Base-by-base conservation (phyloP, 1,140 invertebrate species). In the Vanessa tameamea region DNA sequence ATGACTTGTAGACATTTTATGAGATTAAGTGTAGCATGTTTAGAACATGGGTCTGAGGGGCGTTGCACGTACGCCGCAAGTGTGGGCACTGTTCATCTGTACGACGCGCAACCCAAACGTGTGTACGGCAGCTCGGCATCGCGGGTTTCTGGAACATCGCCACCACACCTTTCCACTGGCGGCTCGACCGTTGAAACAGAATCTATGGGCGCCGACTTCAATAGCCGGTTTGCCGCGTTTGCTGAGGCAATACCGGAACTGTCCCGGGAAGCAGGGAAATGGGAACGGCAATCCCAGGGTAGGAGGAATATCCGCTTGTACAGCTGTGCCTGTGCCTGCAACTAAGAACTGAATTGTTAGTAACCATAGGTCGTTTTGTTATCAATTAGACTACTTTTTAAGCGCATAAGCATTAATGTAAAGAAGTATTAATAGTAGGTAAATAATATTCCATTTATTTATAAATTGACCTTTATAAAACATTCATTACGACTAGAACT, bases 131-230 rank as follows among this genome's bases (percentile, higher is more conserved):
- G 91, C 90, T 12, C 90, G 81, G 74, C 91, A 93, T 26, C 90
- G 86, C 0, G 90, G 91, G 71, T 92, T 93, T 23, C 90, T 82
- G 26, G 90, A 92, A 75, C 91, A 93, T 1, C 91, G 83, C 91
- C 91, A 93, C 91, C 91, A 93, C 23, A 92, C 90, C 77, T 93
- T 93, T 31, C 91, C 91, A 70, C 89, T 91, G n/a, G 90, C 90
- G 14, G 91, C 90, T 51, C 89, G 88, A 8, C 91, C 91, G 69
- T 93, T 93, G 73, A 92, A 92, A 68, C 90, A 93, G 76, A 92
- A 93, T 59, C 91, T 78, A 76, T 92, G 88, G 15, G 90, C 89
- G 8, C 90, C 90, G 53, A 93, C 90, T 73, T 92, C 90, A 55
- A 93, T 91, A 37, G 90, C 90, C 6, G 90, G 90, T 76, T 93